These are phyloP conservation scores for Carettochelys insculpta DNA, from an alignment of 2,113 vertebrate species.

Conservation along the genomic window DNA sequence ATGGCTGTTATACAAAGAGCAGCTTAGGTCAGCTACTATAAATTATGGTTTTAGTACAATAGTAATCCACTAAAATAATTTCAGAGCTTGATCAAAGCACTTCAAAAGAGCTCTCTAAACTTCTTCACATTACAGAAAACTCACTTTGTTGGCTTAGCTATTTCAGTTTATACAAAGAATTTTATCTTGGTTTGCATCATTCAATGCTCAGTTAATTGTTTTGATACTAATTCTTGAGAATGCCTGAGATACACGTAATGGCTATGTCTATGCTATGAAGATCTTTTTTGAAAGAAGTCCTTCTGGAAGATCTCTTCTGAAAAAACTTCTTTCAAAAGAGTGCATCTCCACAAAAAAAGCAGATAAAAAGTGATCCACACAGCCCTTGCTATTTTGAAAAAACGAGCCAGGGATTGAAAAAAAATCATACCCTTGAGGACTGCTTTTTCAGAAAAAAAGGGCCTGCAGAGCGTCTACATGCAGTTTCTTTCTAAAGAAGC, in stretches of 20 bases:
- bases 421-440: no score
- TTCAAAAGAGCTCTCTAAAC: slow-evolving; percentile 75
- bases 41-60: slow-evolving; percentile 89
- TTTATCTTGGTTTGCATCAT: slow-evolving; percentile 16
- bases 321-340: no score
- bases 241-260: neutral
- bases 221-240: neutral
- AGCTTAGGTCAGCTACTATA: slow-evolving; percentile 90
- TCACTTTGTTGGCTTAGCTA: slow-evolving; percentile 51
- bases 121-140: slow-evolving; percentile 67
- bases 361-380: no score
- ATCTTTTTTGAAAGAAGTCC: no score
- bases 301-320: no score
- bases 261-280: no score
- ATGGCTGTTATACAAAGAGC: slow-evolving; percentile 89
- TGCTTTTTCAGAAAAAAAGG: no score
- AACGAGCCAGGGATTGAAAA: no score
- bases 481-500: no score
- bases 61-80: slow-evolving; percentile 84
- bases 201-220: neutral
- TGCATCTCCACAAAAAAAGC: no score
- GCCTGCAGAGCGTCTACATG: no score
- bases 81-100: slow-evolving; percentile 87
- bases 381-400: no score
- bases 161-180: slow-evolving; percentile 37